A percentile compares a stretch with the other conserved stretches of the same genome.
phyloP scores from a whole-genome alignment of 2,797 vertebrate species.

The Neoniphon sammara region DNA sequence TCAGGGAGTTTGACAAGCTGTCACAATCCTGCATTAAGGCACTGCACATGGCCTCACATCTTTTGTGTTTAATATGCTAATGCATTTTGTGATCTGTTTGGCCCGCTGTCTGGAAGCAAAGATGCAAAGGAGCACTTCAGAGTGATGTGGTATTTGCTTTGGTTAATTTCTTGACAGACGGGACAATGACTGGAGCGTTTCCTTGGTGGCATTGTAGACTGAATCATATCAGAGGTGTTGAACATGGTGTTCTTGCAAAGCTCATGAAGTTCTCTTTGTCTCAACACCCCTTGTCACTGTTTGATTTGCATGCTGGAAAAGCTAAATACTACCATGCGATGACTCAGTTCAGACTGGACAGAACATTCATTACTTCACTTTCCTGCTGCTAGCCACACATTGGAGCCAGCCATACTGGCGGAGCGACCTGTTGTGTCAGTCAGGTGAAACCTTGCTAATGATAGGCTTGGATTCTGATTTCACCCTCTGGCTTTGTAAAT shows the following conservation, averaged over 20 bases:
- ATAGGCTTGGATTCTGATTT: not conserved
- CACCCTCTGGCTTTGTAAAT: not conserved
- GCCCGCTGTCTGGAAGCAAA: not conserved
- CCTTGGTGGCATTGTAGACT: no score
- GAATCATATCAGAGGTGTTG: no score
- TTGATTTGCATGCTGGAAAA: no score
- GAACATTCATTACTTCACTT: no score
- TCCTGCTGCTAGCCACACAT: not conserved
- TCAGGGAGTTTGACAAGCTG: not conserved
- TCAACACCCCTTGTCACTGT: no score
- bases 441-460: not conserved
- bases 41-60: not conserved
- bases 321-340: no score
- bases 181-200: no score
- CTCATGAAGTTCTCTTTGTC: no score
- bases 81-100: not conserved
- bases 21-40: not conserved
- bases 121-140: not conserved
- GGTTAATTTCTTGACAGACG: not conserved
- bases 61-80: not conserved
- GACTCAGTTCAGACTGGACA: no score
- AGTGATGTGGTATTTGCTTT: not conserved
- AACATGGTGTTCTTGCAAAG: no score
- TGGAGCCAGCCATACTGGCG: not conserved
- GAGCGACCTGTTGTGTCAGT: not conserved